These are phyloP conservation scores for Noctua janthe DNA, from an alignment of 2,888 invertebrate species.

Conservation along the genomic window DNA sequence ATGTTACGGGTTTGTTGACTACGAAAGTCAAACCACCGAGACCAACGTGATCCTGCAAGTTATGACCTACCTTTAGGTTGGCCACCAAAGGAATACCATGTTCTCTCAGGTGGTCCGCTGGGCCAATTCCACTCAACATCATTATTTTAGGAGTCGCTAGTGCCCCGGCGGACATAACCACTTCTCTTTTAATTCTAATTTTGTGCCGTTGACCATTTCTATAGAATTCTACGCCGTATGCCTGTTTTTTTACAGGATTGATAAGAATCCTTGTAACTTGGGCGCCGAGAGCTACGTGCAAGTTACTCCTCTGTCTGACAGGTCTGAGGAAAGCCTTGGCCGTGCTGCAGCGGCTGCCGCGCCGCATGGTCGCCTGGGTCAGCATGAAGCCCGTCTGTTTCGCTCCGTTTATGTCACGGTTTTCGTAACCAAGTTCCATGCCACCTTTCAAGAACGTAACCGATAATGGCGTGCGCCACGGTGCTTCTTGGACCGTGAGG, in stretches of 20 bases:
- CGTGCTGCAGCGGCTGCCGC: slow-evolving; percentile 96
- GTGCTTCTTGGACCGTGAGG: slow-evolving; percentile 95
- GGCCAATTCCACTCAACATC: slow-evolving; percentile 97
- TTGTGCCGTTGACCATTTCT: slow-evolving; percentile 92
- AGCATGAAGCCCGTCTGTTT: slow-evolving; percentile 96
- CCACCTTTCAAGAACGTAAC: slow-evolving; percentile 96
- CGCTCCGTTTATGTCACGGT: slow-evolving; percentile 95
- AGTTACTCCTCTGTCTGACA: slow-evolving; percentile 93
- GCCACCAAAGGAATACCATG: slow-evolving; percentile 93
- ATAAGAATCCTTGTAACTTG: slow-evolving; percentile 94
- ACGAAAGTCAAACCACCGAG: slow-evolving; percentile 96
- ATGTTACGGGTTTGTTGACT: slow-evolving; percentile 94
- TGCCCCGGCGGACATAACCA: slow-evolving; percentile 96
- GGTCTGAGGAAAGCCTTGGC: slow-evolving; percentile 97
- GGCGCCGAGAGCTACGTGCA: slow-evolving; percentile 94
- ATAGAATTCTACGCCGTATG: slow-evolving; percentile 94
- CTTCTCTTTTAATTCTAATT: slow-evolving; percentile 94
- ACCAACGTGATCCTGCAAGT: slow-evolving; percentile 97
- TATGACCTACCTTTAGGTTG: slow-evolving; percentile 95
- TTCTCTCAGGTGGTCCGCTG: slow-evolving; percentile 93
- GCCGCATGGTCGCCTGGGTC: slow-evolving; percentile 95
- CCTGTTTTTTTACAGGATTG: slow-evolving; percentile 92
- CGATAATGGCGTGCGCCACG: slow-evolving; percentile 95
- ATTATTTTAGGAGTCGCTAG: slow-evolving; percentile 97
- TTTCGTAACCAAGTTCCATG: slow-evolving; percentile 94